A percentile compares a stretch with the other conserved stretches of the same genome.
These are phyloP conservation scores for Protomyctophum bolini DNA, from an alignment of 2,113 vertebrate genomes.

Conservation along the genomic window DNA sequence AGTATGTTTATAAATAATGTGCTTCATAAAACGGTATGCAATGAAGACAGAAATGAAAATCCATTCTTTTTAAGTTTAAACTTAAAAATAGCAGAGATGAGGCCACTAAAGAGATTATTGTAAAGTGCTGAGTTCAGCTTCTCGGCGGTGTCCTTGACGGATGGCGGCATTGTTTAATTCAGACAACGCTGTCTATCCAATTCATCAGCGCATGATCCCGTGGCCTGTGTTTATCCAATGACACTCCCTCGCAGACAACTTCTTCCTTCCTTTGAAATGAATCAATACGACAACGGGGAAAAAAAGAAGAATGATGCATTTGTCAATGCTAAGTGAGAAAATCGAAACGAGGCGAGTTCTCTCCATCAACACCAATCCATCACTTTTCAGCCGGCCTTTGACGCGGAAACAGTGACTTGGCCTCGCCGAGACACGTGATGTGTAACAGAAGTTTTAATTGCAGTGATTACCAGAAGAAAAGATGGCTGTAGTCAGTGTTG, in stretches of 20 bases:
- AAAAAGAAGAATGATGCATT: constrained; percentile 23
- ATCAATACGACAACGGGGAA: constrained; percentile 24
- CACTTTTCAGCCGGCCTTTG: not conserved
- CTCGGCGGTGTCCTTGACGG: constrained; percentile 2
- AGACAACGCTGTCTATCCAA: constrained; percentile 13
- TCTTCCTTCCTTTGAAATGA: not conserved
- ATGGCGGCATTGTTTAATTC: constrained; percentile 1
- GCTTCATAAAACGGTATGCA: too few species aligned
- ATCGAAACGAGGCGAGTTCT: constrained; percentile 22
- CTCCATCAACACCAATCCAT: constrained; percentile 16
- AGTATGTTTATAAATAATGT: too few species aligned
- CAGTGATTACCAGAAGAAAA: too few species aligned
- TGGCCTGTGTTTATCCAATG: constrained; percentile 18
- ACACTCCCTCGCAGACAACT: constrained; percentile 3
- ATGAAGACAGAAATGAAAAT: too few species aligned
- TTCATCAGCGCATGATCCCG: not conserved
- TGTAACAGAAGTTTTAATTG: too few species aligned
- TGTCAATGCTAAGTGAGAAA: constrained; percentile 38
- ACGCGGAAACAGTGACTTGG: constrained; percentile 9
- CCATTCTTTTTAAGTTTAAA: too few species aligned
- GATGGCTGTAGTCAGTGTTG: not conserved
- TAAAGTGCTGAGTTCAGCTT: not conserved
- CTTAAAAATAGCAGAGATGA: too few species aligned
- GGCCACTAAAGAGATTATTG: not conserved
- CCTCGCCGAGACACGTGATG: not conserved